Evolutionary conservation across 1,140 invertebrate genomes (phyloP), one percentile per base, ranked within the genome.

Genomic region (Meloidogyne floridensis): DNA sequence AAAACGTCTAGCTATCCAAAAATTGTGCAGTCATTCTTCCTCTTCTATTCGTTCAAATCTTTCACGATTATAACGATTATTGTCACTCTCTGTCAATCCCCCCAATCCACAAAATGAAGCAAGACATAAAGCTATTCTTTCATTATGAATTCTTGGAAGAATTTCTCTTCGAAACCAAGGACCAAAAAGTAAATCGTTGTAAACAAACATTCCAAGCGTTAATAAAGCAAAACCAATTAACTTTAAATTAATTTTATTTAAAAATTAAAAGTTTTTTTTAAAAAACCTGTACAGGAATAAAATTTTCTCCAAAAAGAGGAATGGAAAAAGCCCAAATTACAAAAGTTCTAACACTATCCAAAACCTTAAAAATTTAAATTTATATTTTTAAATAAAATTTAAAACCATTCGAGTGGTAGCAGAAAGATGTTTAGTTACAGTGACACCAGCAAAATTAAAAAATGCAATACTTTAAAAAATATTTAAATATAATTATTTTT

Each of bases 391-490:
- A 82, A 82, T 53, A 73, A 11, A 65, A 15, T 72, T 59, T 59
- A 72, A 71, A 59, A 85, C 81, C 84, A 77, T 84, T 51, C 86
- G 83, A 42, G 84, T 70, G 10, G 84, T 85, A 6, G 86, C 86
- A 11, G 86, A 85, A n/a, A 85, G 13, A 91, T 96, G 94, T 91
- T 97, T 97, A 0, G 96, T 96, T n/a, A 98, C 94, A 88, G 94
- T 95, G 42, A 98, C 94, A 32, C 96, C 96, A 88, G 95, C 94
- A 91, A 96, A 98, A 90, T 98, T 98, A 91, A 97, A 98, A 90
- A 98, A 96, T 2, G 96, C 95, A 86, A 97, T 97, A 78, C 95
- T 47, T 96, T 56, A 42, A 53, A 77, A 74, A n/a, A n/a, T 15
- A 13, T 18, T 42, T 7, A 75, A 2, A 80, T 53, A n/a, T 70